Evolutionary conservation across 2,113 vertebrate genomes (phyloP), one percentile per base, ranked within the genome.

Genomic region (Mus spicilegus): DNA sequence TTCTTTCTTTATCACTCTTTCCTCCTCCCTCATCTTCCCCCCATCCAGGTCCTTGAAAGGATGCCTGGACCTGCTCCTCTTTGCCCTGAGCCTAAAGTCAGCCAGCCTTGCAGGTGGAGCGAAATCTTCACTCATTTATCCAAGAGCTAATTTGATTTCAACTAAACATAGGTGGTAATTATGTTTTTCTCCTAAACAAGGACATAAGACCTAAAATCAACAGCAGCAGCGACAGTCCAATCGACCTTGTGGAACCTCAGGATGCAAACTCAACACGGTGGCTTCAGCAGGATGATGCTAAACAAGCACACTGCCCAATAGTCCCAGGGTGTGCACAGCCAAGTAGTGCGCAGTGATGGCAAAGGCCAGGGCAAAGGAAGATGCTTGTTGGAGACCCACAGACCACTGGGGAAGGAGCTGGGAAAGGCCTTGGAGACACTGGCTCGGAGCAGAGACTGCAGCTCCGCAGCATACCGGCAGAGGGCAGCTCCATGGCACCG

Each of bases 91-190:
- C 65, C 80, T 30, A 36, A 92, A 63, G 67, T 89, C 70, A 89
- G 72, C 78, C 86, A 89, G 72, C 84, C 81, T 63, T 92, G 90
- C 80, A 2, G 56, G n/a, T 22, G 10, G 63, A n/a, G 9, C 26
- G 42, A 81, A 85, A 90, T 7, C 5, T 78, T 51, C 17, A 8
- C 49, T 95, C 80, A 46, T 70, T 65, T 92, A 67, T 70, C 76
- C 13, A 24, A 92, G 5, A 85, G 87, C 78, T 76, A 8, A 80
- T 90, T 58, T 90, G 92, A 91, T 91, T 84, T 87, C 89, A 94
- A 58, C 63, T 75, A 84, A 93, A 89, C 49, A 17, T 65, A 84
- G 90, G 54, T 30, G 1, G 46, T n/a, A 84, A 56, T 75, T 17
- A 39, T 46, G 63, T 54, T 65, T 33, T 67, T 76, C 65, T 76